Percentiles rank a stretch among this genome's conserved stretches.
phyloP scores from a whole-genome alignment of 2,888 invertebrate species.

The Drosophila neotestacea region DNA sequence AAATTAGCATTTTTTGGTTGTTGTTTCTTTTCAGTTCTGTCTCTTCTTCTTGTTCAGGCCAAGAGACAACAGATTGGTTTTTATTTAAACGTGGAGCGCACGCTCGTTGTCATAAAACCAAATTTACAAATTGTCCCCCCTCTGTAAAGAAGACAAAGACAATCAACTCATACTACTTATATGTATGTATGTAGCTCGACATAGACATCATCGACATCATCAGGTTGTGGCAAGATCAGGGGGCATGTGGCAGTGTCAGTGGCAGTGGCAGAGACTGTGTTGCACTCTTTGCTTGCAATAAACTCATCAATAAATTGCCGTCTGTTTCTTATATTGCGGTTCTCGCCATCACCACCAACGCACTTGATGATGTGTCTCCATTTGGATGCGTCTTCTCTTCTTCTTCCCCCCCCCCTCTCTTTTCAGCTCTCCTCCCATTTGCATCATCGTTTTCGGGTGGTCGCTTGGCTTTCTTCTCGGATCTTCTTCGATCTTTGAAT shows the following conservation, averaged over 20 bases:
- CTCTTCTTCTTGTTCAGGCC: slow-evolving; percentile 3
- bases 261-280: slow-evolving; percentile 10
- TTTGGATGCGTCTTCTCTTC: slow-evolving; percentile 5
- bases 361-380: slow-evolving; percentile 56
- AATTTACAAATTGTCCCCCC: slow-evolving; percentile 83
- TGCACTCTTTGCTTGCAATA: slow-evolving; percentile 74
- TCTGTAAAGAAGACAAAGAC: slow-evolving; percentile 65
- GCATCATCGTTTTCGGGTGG: slow-evolving; percentile 57
- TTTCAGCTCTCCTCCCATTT: slow-evolving; percentile 19
- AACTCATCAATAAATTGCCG: slow-evolving; percentile 85
- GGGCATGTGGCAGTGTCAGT: slow-evolving; percentile 7
- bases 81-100: slow-evolving; percentile 74
- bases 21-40: slow-evolving; percentile 22
- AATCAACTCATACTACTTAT: slow-evolving; percentile 58
- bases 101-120: slow-evolving; percentile 79
- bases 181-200: slow-evolving; percentile 47
- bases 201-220: slow-evolving; percentile 78
- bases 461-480: slow-evolving; percentile 58
- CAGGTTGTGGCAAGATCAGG: slow-evolving; percentile 29
- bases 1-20: slow-evolving; percentile 80
- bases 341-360: slow-evolving; percentile 58
- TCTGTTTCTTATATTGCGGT: slow-evolving; percentile 57
- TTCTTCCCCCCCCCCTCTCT: slow-evolving; percentile 19
- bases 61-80: slow-evolving; percentile 63
- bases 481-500: slow-evolving; percentile 20